Evolutionary conservation across 2,888 invertebrate genomes (phyloP), one percentile per base, ranked within the genome.

Genomic region (Melinaea marsaeus): DNA sequence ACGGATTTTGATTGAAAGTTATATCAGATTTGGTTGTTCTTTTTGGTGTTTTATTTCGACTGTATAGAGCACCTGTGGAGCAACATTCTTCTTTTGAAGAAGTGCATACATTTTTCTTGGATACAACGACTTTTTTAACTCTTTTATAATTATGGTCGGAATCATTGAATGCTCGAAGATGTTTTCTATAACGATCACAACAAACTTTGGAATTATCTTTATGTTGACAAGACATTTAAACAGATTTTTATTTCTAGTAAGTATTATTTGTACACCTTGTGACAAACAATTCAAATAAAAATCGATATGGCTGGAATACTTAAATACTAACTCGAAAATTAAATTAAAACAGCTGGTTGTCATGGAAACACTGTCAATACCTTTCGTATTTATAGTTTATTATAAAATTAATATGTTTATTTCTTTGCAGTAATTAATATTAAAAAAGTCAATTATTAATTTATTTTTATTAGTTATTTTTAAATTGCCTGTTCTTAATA

Each of bases 11-110:
- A 35, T 67, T 69, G 5, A 84, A 75, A 46, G 66, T 72, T 2
- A 71, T 66, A 13, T 85, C 86, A 0, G 90, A 89, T 75, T 81
- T 83, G 0, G 88, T 84, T 0, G 74, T 79, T 70, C 83, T 86
- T 66, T 79, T 83, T 0, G 79, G 72, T 60, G 74, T 48, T 47
- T 51, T 68, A 22, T 60, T 71, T 51, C 55, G 64, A 34, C 68
- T 71, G 7, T 60, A 46, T 11, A 86, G 68, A 2, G 74, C 69
- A 13, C 82, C 80, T 0, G 79, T 74, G 0, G 87, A 84, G 64
- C 69, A 77, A 57, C 80, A 81, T 69, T 83, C 86, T 9, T 72
- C 75, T 2, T 76, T 75, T n/a, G 66, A 73, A 0, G 72, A 70
- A 61, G 60, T 46, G 13, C 37, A 22, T 11, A 56, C 56, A 51